These are phyloP conservation scores for Nemurella pictetii DNA, from an alignment of 2,888 invertebrate species.

Conservation along the genomic window DNA sequence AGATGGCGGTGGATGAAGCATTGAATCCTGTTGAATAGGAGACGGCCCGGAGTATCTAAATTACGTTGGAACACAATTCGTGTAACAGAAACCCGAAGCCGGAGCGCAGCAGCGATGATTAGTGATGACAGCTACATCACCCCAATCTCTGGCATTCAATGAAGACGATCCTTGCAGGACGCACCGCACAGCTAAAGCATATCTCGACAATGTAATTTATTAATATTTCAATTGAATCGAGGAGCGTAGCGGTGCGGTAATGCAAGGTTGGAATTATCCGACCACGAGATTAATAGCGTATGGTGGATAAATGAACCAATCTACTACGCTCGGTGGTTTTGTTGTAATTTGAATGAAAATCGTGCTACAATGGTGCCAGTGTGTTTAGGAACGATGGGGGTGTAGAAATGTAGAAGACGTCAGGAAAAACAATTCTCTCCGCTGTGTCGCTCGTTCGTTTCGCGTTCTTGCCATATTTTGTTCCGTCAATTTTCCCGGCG, in stretches of 20 bases:
- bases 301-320: neutral
- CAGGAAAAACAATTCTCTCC: neutral
- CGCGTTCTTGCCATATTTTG: neutral
- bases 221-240: constrained; percentile 1
- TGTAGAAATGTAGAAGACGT: neutral
- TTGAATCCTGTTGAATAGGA: neutral
- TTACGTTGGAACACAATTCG: neutral
- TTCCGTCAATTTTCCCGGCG: neutral
- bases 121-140: constrained; percentile 15
- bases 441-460: neutral
- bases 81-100: neutral
- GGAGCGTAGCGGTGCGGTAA: neutral
- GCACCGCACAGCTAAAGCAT: neutral
- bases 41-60: neutral
- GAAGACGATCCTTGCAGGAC: neutral
- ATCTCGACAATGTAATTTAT: constrained; percentile 6
- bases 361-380: neutral
- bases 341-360: neutral
- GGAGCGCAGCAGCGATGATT: neutral
- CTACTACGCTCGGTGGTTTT: neutral
- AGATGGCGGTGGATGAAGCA: neutral
- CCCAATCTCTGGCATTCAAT: neutral
- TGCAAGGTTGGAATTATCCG: neutral
- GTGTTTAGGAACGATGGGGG: neutral
- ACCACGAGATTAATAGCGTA: neutral